Evolutionary conservation across 2,797 vertebrate genomes (phyloP), one percentile per base, ranked within the genome.

Genomic region (Notolepis coatsorum): DNA sequence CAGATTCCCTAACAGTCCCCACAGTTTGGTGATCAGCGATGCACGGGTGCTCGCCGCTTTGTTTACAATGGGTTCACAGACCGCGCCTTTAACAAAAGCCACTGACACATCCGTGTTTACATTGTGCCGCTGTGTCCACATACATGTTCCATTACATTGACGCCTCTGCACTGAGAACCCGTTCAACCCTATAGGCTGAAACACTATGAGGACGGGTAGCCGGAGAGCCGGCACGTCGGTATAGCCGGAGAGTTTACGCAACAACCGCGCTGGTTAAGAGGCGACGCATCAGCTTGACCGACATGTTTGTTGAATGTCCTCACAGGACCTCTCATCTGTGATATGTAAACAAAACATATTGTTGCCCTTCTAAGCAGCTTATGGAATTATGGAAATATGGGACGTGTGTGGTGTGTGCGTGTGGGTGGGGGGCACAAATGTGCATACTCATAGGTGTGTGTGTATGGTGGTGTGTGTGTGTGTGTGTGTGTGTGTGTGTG

Each of bases 271-370:
- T 49, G 17, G 61, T 68, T 71, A 47, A 61, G 68, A 73, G 48
- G 58, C 53, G 46, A 30, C 57, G 50, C 37, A 70, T 75, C 73
- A 70, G 12, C 65, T 67, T 84, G 82, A 88, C 86, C 81, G 74
- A 77, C 76, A 84, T 82, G 80, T 82, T 87, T 71, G 72, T 80
- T 86, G 72, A 71, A 77, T 68, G 75, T 80, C 78, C 72, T 80
- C 47, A 55, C 73, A 84, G 84, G 67, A 68, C 61, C 60, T 43
- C 70, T 76, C 78, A 83, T 84, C 82, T 87, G 79, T 71, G 77
- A 81, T 37, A 45, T 64, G 72, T 82, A 88, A 90, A 91, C 87
- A 86, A 80, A 81, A 74, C 37, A 59, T 60, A 81, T 82, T 88
- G 85, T 81, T 86, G 75, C 67, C n/a, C 45, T 48, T 25, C 41